Evolutionary conservation across 2,797 vertebrate species (phyloP).

Genomic region (Schizopygopsis malacanthus): DNA sequence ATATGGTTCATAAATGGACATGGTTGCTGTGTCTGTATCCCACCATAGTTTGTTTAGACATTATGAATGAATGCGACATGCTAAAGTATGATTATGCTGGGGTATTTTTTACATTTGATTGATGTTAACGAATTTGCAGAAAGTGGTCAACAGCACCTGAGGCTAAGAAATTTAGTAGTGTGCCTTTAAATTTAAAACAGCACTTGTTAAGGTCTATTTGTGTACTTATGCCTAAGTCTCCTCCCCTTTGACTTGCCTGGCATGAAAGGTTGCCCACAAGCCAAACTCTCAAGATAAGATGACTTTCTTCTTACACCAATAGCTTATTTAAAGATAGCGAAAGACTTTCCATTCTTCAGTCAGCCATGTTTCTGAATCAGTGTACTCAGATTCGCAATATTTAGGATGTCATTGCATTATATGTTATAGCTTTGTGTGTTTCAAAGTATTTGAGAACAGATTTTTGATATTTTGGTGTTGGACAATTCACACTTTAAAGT

Average conservation of each 20-base stretch:
- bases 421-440: not conserved
- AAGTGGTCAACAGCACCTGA: not conserved
- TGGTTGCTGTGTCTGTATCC: slow-evolving; percentile 14
- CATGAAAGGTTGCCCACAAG: slow-evolving; percentile 27
- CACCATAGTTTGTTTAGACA: not conserved
- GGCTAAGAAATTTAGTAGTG: not conserved
- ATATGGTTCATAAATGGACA: slow-evolving; percentile 24
- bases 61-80: not conserved
- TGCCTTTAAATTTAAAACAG: not conserved
- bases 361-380: not conserved
- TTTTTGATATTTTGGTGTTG: not conserved
- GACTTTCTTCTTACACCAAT: not conserved
- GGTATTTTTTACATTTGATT: not conserved
- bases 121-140: not conserved
- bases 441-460: not conserved
- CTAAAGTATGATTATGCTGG: not conserved
- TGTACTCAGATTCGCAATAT: not conserved
- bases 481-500: slow-evolving; percentile 2
- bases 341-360: not conserved
- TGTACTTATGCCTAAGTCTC: slow-evolving; percentile 66
- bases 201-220: slow-evolving; percentile 55
- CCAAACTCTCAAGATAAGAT: slow-evolving; percentile 22
- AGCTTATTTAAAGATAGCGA: slow-evolving; percentile 5
- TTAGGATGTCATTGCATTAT: slow-evolving; percentile 2
- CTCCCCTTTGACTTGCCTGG: slow-evolving; percentile 35